Evolutionary conservation across 2,797 vertebrate species (phyloP).

Genomic region (Micromesistius poutassou): DNA sequence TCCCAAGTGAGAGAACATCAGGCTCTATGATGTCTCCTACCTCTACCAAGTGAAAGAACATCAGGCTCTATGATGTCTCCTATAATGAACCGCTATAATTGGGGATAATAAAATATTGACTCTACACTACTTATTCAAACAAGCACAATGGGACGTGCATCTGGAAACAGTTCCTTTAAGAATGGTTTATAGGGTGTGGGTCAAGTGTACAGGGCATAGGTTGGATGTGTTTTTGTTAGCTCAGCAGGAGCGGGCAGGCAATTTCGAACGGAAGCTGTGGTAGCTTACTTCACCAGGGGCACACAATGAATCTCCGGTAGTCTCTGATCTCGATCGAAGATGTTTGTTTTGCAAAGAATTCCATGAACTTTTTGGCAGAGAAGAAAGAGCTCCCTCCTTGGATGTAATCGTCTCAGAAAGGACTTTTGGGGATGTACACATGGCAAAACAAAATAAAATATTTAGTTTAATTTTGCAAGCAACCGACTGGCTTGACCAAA

Average conservation of each 20-base stretch:
- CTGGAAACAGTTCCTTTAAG: background rate
- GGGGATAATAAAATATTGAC: background rate
- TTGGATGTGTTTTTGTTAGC: constrained; percentile 1
- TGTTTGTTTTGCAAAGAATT: background rate
- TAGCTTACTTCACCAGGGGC: background rate
- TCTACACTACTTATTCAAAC: background rate
- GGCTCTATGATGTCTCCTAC: background rate
- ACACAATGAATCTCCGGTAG: background rate
- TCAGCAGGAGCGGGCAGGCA: background rate
- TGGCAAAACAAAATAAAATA: too few relatives aligned
- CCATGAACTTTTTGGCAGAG: background rate
- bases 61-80: background rate
- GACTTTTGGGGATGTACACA: too few relatives aligned
- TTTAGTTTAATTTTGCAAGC: background rate
- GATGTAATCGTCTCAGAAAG: background rate
- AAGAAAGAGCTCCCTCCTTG: background rate
- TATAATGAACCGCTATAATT: background rate
- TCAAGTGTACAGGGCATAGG: background rate
- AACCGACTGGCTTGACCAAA: background rate
- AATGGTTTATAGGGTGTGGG: background rate
- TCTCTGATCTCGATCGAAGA: background rate
- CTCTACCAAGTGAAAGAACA: background rate
- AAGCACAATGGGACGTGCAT: background rate
- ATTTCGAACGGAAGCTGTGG: background rate
- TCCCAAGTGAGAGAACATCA: background rate